Evolutionary conservation across 1,140 invertebrate genomes (phyloP).

Genomic region (Drosophila tropicalis): DNA sequence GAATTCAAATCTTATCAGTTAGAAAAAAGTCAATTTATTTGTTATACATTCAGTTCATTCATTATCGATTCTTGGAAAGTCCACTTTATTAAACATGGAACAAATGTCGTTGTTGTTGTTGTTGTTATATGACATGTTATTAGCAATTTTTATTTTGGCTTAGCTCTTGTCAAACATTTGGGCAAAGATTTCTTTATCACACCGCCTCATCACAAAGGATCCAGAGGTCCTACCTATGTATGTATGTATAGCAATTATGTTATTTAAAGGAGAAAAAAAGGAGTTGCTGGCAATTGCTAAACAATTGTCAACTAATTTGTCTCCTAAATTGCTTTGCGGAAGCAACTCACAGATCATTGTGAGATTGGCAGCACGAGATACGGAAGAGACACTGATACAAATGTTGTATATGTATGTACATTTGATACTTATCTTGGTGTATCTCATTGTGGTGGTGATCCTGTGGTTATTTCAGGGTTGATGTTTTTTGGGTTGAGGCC

Average conservation of each 20-base stretch:
- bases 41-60: not conserved
- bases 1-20: no score
- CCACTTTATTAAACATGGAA: not conserved
- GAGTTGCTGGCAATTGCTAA: conserved; percentile 42
- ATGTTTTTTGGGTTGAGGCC: not conserved
- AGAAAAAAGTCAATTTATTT: no score
- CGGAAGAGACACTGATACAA: conserved; percentile 16
- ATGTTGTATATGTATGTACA: conserved; percentile 26
- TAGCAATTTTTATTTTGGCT: not conserved
- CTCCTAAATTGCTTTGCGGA: conserved; percentile 42
- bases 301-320: conserved; percentile 72
- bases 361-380: conserved; percentile 44
- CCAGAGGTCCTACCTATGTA: not conserved
- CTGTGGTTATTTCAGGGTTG: conserved; percentile 27
- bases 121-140: not conserved
- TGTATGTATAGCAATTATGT: conserved; percentile 1
- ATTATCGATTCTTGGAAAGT: not conserved
- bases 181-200: not conserved
- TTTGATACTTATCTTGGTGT: not conserved
- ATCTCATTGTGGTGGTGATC: conserved; percentile 15
- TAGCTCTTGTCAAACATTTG: not conserved
- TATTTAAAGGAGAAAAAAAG: conserved; percentile 32
- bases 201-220: not conserved
- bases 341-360: conserved; percentile 25
- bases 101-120: not conserved